A percentile compares a stretch with the other conserved stretches of the same genome.
Evolutionary conservation across 2,888 invertebrate genomes (phyloP).

Genomic region (Thelaira solivaga): DNA sequence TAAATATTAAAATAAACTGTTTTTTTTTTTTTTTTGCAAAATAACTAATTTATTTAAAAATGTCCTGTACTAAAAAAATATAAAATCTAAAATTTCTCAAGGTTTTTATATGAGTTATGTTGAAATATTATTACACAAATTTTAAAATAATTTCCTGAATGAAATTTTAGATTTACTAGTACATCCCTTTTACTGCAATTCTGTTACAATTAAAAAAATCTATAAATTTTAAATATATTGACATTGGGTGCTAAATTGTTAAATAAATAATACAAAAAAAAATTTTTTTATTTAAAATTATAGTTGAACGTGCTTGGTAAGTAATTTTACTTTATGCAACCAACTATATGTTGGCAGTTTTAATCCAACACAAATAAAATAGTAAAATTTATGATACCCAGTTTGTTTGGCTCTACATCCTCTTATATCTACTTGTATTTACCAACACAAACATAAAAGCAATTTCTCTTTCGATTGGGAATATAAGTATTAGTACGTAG

Average conservation of each 20-base stretch:
- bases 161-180: too few relatives aligned
- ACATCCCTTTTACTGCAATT: background rate
- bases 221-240: background rate
- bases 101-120: too few relatives aligned
- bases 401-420: slow-evolving; percentile 1
- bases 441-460: background rate
- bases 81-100: too few relatives aligned
- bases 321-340: background rate
- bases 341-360: background rate
- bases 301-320: slow-evolving; percentile 26
- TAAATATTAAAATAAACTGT: too few relatives aligned
- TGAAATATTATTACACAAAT: too few relatives aligned
- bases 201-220: background rate
- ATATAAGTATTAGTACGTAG: background rate
- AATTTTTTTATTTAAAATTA: slow-evolving; percentile 30
- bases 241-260: slow-evolving; percentile 9
- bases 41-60: too few relatives aligned
- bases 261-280: too few relatives aligned
- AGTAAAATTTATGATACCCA: slow-evolving; percentile 31
- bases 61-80: too few relatives aligned
- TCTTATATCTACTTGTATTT: too few relatives aligned
- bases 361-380: slow-evolving; percentile 29
- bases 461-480: background rate
- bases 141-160: too few relatives aligned
- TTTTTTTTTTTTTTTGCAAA: too few relatives aligned